phyloP scores from a whole-genome alignment of 2,888 invertebrate species.

The Saturnia japonica region DNA sequence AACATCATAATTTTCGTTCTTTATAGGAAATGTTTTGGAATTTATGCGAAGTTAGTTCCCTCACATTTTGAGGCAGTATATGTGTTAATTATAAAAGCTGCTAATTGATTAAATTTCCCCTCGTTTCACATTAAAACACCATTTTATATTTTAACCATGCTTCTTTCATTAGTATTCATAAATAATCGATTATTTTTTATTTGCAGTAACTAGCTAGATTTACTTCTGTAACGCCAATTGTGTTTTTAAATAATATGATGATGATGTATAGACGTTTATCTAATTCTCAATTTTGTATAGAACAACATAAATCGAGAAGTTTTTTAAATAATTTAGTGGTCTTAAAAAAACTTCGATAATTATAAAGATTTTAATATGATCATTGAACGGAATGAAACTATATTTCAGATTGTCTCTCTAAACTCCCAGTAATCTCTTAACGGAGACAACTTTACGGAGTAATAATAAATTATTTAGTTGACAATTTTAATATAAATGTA shows the following conservation, averaged over 20 bases:
- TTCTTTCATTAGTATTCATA: not conserved
- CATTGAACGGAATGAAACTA: not conserved
- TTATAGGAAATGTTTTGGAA: constrained; percentile 37
- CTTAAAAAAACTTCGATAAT: not conserved
- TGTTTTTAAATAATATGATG: not conserved
- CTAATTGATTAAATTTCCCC: constrained; percentile 18
- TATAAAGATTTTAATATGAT: not conserved
- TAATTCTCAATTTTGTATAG: not conserved
- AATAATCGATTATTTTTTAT: not conserved
- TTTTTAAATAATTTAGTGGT: not conserved
- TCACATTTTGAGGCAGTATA: constrained; percentile 27
- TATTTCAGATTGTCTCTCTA: not conserved
- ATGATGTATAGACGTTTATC: not conserved
- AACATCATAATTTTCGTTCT: constrained; percentile 44
- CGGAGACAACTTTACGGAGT: not conserved
- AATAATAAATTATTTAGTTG: not conserved
- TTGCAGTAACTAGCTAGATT: not conserved
- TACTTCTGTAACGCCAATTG: not conserved
- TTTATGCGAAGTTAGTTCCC: constrained; percentile 33
- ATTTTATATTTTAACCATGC: constrained; percentile 8
- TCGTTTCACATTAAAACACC: constrained; percentile 14
- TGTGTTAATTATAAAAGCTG: constrained; percentile 19
- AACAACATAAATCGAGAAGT: too few species aligned
- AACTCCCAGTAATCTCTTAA: not conserved
- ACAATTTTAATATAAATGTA: not conserved